These are phyloP conservation scores for Loxodonta africana DNA, from an alignment of 2,113 vertebrate genomes.

Conservation along the genomic window DNA sequence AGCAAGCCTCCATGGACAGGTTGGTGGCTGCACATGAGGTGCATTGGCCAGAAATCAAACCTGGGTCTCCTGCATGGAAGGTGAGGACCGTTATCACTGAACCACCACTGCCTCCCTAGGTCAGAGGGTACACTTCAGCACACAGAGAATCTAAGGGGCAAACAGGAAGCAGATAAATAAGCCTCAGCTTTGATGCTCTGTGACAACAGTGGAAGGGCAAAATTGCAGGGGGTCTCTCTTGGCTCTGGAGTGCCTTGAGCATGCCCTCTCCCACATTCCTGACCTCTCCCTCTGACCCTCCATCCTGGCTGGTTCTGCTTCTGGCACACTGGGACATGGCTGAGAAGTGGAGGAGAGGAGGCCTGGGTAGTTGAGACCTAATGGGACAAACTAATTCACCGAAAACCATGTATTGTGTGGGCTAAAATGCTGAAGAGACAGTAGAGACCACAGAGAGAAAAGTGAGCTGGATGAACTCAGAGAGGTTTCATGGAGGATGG, in stretches of 20 bases:
- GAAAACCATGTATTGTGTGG: neutral
- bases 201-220: too few species aligned
- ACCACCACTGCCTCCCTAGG: neutral
- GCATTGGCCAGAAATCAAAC: neutral
- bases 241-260: neutral
- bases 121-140: neutral
- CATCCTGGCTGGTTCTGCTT: neutral
- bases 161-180: neutral
- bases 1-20: neutral
- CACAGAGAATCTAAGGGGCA: neutral
- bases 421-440: neutral
- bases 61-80: neutral
- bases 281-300: too few species aligned
- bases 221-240: too few species aligned
- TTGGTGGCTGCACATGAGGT: neutral
- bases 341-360: neutral
- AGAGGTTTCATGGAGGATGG: neutral
- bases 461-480: neutral
- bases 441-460: neutral
- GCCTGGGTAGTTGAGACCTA: neutral
- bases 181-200: neutral
- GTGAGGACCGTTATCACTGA: neutral
- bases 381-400: neutral
- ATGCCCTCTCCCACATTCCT: accelerated
- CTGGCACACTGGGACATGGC: accelerated